Conservation (phyloP, 2,113 vertebrate species). For the Genyomyrus donnyi region DNA sequence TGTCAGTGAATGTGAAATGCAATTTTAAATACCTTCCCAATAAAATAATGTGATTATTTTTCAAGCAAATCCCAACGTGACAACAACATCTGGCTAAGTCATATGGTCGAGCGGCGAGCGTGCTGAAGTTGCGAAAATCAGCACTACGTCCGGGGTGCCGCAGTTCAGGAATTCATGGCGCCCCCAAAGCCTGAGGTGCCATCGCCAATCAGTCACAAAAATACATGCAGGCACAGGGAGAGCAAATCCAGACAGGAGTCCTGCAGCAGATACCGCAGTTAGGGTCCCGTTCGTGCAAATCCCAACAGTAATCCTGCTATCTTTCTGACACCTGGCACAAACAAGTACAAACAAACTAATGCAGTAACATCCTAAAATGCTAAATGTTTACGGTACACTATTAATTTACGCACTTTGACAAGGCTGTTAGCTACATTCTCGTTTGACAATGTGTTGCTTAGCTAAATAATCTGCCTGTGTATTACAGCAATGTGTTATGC, state of each 20-base stretch:
- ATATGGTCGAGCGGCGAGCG: not conserved
- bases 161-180: not conserved
- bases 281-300: not conserved
- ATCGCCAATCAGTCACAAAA: not conserved
- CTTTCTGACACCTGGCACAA: not conserved
- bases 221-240: not conserved
- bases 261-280: not conserved
- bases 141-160: not conserved
- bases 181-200: not conserved
- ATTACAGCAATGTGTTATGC: slow-evolving; percentile 31
- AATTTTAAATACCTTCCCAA: not conserved
- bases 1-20: too few species aligned
- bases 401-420: slow-evolving; percentile 24
- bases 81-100: not conserved
- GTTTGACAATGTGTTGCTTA: not conserved
- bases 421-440: not conserved
- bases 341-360: not conserved
- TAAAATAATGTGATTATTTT: not conserved
- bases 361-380: not conserved
- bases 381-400: slow-evolving; percentile 5
- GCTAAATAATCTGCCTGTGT: not conserved
- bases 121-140: not conserved
- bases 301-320: not conserved
- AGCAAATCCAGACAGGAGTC: not conserved
- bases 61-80: not conserved